These are phyloP conservation scores for Oceanodroma tethys DNA, from an alignment of 2,113 vertebrate species.

Conservation along the genomic window DNA sequence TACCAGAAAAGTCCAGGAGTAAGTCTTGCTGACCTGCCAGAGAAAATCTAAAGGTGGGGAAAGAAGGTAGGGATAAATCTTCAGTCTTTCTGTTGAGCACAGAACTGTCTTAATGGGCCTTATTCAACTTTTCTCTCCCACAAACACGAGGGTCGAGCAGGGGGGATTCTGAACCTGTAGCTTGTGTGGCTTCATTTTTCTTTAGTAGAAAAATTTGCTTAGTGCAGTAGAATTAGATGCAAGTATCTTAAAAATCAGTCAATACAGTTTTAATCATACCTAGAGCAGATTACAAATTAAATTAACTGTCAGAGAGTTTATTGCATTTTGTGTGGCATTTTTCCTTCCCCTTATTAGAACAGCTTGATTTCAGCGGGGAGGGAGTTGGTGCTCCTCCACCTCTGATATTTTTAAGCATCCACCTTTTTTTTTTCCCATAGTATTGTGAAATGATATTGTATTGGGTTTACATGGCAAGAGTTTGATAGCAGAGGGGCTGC, in stretches of 20 bases:
- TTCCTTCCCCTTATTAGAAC: neutral
- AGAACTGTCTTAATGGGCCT: neutral
- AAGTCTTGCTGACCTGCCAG: neutral
- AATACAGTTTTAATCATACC: neutral
- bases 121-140: neutral
- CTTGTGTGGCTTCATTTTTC: neutral
- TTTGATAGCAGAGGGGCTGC: neutral
- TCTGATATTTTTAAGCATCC: neutral
- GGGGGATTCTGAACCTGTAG: neutral
- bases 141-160: accelerated
- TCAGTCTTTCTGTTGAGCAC: neutral
- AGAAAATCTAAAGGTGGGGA: neutral
- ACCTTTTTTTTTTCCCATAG: neutral
- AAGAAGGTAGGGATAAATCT: neutral
- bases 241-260: neutral
- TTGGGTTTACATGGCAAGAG: neutral
- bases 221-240: neutral
- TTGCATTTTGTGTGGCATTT: neutral
- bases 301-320: neutral
- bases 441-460: neutral
- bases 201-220: neutral
- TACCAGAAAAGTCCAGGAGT: neutral
- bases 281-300: neutral
- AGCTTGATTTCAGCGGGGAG: neutral
- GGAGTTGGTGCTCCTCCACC: neutral